Percentiles rank a stretch among this genome's conserved stretches.
Evolutionary conservation across 2,888 invertebrate species (phyloP).

Genomic region (Plebejus anna): DNA sequence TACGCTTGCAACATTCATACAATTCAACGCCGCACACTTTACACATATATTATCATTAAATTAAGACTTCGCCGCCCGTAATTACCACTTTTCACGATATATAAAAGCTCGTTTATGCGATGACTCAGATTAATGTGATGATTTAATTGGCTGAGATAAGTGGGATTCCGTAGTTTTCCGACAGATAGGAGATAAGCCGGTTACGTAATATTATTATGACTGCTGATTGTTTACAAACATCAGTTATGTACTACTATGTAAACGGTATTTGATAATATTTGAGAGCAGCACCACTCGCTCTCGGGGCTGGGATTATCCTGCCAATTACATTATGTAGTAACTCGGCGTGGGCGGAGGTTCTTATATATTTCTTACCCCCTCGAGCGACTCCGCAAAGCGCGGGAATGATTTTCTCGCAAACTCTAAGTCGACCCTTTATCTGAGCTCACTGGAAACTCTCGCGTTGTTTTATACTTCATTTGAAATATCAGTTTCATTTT

Average conservation of each 20-base stretch:
- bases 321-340: constrained; percentile 62
- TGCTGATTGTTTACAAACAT: constrained; percentile 14
- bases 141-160: constrained; percentile 6
- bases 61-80: constrained; percentile 29
- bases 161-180: background rate
- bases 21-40: constrained; percentile 35
- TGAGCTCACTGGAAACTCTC: constrained; percentile 41
- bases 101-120: background rate
- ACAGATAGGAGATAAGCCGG: background rate
- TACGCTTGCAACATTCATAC: constrained; percentile 44
- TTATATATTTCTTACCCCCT: constrained; percentile 54
- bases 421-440: constrained; percentile 58
- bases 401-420: constrained; percentile 74
- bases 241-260: constrained; percentile 1
- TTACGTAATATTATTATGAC: constrained; percentile 10
- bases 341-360: constrained; percentile 42
- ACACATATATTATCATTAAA: constrained; percentile 35
- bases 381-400: constrained; percentile 70
- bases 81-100: background rate
- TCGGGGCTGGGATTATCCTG: constrained; percentile 46
- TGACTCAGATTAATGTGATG: constrained; percentile 13
- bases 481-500: background rate
- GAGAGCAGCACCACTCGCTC: constrained; percentile 33
- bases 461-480: constrained; percentile 10
- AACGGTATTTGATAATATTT: constrained; percentile 36